Conservation (phyloP, 2,113 vertebrate genomes). For the Delphinus delphis region DNA sequence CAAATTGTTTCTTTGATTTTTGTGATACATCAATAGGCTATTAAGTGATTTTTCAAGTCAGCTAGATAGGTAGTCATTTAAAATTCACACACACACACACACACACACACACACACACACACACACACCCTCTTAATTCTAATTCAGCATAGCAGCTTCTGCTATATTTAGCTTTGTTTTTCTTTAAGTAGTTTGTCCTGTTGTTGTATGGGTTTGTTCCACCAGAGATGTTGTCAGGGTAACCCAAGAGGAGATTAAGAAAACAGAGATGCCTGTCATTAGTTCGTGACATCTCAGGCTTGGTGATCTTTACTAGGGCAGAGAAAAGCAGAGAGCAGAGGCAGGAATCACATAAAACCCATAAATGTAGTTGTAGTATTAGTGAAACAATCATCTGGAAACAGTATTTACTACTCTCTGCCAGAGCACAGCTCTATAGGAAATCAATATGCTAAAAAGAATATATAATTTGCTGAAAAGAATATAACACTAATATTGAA, state of each 20-base stretch:
- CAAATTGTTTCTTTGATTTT: not conserved
- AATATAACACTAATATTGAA: not conserved
- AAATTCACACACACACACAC: not conserved
- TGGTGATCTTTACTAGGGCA: not conserved
- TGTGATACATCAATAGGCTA: not conserved
- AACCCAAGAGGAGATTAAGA: conserved; percentile 43
- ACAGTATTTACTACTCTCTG: not conserved
- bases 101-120: not conserved
- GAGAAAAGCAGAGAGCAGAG: not conserved
- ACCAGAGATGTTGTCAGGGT: not conserved
- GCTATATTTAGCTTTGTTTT: conserved; percentile 48
- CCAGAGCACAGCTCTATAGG: not conserved
- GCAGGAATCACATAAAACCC: not conserved
- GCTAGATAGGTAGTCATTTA: not conserved
- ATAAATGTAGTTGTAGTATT: not conserved
- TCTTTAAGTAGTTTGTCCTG: not conserved
- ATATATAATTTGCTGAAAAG: not conserved
- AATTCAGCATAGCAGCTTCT: not conserved
- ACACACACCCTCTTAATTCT: not conserved
- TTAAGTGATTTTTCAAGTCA: conserved; percentile 7
- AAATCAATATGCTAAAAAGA: not conserved
- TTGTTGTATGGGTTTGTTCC: not conserved
- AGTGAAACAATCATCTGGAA: not conserved
- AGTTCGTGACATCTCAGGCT: not conserved
- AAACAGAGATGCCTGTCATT: conserved; percentile 10